Conservation (phyloP, 2,113 vertebrate species). For the Lycocorax pyrrhopterus region DNA sequence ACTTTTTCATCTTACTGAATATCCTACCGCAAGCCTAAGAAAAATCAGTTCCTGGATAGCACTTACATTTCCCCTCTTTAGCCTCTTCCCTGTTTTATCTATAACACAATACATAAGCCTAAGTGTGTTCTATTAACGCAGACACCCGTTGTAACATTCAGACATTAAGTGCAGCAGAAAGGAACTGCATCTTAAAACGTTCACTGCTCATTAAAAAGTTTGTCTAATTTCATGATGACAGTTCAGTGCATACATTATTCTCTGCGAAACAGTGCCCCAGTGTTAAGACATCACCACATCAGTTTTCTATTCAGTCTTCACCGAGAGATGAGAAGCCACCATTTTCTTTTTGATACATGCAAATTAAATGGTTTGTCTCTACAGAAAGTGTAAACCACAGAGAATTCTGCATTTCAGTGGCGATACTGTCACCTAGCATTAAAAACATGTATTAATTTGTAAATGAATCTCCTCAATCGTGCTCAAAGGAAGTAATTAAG, state of each 20-base stretch:
- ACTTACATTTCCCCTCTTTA: background rate
- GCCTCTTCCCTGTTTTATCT: background rate
- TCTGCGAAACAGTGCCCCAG: background rate
- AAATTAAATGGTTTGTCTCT: conserved; percentile 47
- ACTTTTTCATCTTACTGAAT: background rate
- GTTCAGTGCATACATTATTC: background rate
- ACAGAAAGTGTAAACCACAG: background rate
- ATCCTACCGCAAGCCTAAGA: background rate
- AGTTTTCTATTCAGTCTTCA: background rate
- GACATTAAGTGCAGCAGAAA: background rate
- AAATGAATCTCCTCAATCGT: background rate
- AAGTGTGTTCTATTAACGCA: background rate
- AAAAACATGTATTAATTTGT: conserved; percentile 31
- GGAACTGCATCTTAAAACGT: background rate
- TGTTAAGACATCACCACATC: background rate
- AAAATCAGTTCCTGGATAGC: conserved; percentile 17
- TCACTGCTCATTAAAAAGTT: conserved; percentile 27
- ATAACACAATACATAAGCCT: background rate
- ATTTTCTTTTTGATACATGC: conserved; percentile 48
- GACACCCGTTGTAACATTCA: background rate
- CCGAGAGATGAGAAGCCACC: background rate
- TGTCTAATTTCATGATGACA: background rate
- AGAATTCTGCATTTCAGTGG: background rate
- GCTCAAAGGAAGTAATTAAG: conserved; percentile 27
- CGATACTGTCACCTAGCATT: conserved; percentile 36